These are phyloP conservation scores for Carabus problematicus DNA, from an alignment of 2,888 invertebrate species.

Conservation along the genomic window DNA sequence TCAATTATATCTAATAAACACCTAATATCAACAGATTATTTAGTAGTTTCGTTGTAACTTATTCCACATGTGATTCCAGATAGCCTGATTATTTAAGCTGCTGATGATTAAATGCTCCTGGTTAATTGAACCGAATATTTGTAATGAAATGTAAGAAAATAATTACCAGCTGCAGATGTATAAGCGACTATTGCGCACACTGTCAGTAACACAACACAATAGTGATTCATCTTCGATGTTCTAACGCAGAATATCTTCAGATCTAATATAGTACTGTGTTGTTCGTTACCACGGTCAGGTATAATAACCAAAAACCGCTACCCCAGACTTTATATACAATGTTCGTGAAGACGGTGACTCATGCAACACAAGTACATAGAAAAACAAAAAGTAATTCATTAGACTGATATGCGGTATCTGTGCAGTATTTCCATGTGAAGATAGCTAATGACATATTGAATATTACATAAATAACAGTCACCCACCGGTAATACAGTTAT, in stretches of 20 bases:
- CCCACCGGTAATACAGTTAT: too few relatives aligned
- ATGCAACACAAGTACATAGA: neutral
- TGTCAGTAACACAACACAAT: slow-evolving; percentile 22
- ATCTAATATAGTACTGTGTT: neutral
- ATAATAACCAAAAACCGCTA: neutral
- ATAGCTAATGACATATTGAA: slow-evolving; percentile 11
- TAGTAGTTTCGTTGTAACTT: too few relatives aligned
- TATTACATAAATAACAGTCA: neutral
- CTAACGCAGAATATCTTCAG: neutral
- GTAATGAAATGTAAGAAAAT: slow-evolving; percentile 1
- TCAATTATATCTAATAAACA: too few relatives aligned
- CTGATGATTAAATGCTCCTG: too few relatives aligned
- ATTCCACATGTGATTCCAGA: too few relatives aligned
- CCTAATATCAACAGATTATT: too few relatives aligned
- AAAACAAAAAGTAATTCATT: too few relatives aligned
- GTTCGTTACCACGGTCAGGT: neutral
- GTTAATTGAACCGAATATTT: too few relatives aligned
- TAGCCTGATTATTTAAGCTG: too few relatives aligned
- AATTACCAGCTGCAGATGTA: slow-evolving; percentile 7
- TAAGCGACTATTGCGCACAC: neutral
- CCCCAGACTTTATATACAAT: slow-evolving; percentile 7
- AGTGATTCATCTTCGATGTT: slow-evolving; percentile 23
- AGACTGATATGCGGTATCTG: slow-evolving; percentile 9
- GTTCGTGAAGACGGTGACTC: slow-evolving; percentile 2
- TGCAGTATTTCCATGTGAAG: slow-evolving; percentile 7